These are phyloP conservation scores for Spisula subtruncata DNA, from an alignment of 2,888 invertebrate genomes.

Conservation along the genomic window DNA sequence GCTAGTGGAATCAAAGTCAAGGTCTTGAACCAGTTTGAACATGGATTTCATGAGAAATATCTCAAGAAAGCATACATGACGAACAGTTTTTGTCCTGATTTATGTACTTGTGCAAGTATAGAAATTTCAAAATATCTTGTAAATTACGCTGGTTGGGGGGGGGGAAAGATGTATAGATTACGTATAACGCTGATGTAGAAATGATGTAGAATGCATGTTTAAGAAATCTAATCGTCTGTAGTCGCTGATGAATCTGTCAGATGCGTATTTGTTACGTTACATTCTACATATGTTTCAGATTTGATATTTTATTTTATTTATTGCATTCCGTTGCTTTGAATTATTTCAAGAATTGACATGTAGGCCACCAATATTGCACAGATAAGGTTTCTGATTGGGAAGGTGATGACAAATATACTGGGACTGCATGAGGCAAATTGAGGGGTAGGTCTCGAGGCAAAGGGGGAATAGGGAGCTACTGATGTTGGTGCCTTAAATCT, in stretches of 20 bases:
- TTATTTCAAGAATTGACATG: neutral
- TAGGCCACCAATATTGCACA: constrained; percentile 2
- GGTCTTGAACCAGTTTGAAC: neutral
- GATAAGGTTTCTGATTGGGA: neutral
- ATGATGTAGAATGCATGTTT: constrained; percentile 21
- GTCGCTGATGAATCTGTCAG: constrained; percentile 19
- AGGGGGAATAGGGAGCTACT: too few relatives aligned
- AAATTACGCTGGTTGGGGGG: neutral
- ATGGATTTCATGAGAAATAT: neutral
- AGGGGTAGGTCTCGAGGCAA: too few relatives aligned
- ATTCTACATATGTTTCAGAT: neutral
- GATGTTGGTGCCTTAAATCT: too few relatives aligned
- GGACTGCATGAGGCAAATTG: too few relatives aligned
- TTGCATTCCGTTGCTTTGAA: constrained; percentile 20
- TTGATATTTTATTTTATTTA: constrained; percentile 12
- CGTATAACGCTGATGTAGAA: constrained; percentile 10
- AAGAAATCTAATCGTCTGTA: neutral
- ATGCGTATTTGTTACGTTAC: neutral
- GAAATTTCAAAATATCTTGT: neutral
- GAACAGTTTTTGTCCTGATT: neutral
- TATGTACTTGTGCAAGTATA: neutral
- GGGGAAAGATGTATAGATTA: neutral
- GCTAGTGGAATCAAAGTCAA: neutral
- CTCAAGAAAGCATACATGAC: neutral
- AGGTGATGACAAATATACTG: too few relatives aligned